Evolutionary conservation across 2,888 invertebrate genomes (phyloP).

Genomic region (Eupeodes latifasciatus): DNA sequence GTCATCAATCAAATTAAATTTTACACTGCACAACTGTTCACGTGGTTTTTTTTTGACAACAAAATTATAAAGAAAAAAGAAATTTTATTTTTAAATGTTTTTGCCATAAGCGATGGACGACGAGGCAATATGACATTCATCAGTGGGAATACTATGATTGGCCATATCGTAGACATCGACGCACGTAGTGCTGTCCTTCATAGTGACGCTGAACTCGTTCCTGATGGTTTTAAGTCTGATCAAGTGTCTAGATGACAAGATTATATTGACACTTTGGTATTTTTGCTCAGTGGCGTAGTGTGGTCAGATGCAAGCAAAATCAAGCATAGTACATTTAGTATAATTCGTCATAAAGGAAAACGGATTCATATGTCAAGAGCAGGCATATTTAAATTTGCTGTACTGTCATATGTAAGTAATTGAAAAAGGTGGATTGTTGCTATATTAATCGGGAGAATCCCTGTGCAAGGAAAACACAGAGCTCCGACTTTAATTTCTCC

Average conservation of each 20-base stretch:
- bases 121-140: background rate
- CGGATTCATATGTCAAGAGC: too few species aligned
- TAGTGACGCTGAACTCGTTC: conserved; percentile 62
- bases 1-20: conserved; percentile 70
- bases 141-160: conserved; percentile 39
- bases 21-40: conserved; percentile 63
- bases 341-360: too few species aligned
- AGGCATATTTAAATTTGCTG: too few species aligned
- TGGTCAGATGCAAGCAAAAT: background rate
- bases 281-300: background rate
- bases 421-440: too few species aligned
- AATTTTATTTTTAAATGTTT: conserved; percentile 47
- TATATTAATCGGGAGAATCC: too few species aligned
- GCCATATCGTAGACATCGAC: conserved; percentile 49
- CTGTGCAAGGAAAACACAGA: too few species aligned
- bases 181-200: background rate
- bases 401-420: too few species aligned
- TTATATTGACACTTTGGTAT: background rate
- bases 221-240: conserved; percentile 51
- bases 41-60: conserved; percentile 10
- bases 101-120: background rate
- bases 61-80: background rate
- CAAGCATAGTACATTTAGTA: too few species aligned
- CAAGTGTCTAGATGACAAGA: conserved; percentile 65
- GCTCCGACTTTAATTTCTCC: too few species aligned